phyloP scores from a whole-genome alignment of 2,113 vertebrate species.

The Campylomormyrus tamandua region DNA sequence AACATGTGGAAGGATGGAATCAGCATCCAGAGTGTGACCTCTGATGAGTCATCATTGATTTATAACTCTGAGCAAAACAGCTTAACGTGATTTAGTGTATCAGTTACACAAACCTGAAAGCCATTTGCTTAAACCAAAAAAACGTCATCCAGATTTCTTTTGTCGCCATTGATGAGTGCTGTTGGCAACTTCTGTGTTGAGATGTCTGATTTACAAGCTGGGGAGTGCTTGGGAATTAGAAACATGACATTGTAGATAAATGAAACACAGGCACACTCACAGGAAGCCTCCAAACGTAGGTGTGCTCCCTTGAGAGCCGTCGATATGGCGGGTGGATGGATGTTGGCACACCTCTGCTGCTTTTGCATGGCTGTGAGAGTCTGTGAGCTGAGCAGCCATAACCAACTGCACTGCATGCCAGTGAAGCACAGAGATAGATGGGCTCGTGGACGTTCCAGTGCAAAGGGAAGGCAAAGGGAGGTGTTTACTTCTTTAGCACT shows the following conservation, averaged over 20 bases:
- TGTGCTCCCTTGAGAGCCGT: neutral
- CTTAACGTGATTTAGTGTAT: neutral
- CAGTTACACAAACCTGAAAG: neutral
- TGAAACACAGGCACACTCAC: neutral
- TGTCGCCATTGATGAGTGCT: neutral
- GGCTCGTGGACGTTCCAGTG: neutral
- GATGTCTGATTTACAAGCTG: neutral
- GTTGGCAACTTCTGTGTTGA: neutral
- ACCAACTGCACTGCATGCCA: neutral
- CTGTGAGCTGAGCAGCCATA: too few species aligned
- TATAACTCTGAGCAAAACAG: neutral
- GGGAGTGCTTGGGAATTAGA: neutral
- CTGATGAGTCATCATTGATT: neutral
- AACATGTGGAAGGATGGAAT: neutral
- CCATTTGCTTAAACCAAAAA: neutral
- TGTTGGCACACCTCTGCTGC: neutral
- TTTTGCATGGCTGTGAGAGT: neutral
- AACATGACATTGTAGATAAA: neutral
- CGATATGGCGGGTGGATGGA: neutral
- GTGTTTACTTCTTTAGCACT: neutral
- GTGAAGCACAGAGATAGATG: neutral
- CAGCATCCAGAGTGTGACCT: neutral
- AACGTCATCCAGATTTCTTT: neutral
- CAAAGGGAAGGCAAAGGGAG: neutral
- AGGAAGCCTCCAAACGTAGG: neutral